phyloP scores from a whole-genome alignment of 2,113 vertebrate genomes.

The Macroglossus sobrinus region DNA sequence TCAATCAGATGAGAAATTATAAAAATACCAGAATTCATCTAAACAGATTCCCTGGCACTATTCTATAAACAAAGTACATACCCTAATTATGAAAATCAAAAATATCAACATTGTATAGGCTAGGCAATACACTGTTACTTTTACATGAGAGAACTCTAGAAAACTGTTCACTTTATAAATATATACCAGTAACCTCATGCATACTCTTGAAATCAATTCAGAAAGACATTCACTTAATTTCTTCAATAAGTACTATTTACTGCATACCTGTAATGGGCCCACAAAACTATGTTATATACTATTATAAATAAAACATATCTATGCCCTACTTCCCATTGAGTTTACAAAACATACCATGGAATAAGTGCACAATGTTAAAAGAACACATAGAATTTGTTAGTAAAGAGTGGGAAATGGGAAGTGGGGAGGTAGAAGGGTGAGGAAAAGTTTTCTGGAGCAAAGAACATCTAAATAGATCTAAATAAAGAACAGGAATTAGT shows the following conservation, averaged over 20 bases:
- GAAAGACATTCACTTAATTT: background rate
- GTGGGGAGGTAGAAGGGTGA: background rate
- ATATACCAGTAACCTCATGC: background rate
- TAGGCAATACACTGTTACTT: background rate
- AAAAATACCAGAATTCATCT: conserved; percentile 22
- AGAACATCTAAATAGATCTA: background rate
- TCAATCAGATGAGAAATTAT: background rate
- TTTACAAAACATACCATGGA: background rate
- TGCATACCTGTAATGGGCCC: background rate
- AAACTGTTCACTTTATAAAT: background rate
- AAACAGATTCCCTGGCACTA: background rate
- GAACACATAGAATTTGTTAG: background rate
- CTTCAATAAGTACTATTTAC: background rate
- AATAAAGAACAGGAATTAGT: background rate
- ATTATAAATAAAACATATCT: background rate
- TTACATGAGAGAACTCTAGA: background rate
- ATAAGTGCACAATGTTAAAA: background rate
- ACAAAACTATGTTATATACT: background rate
- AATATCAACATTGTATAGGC: background rate
- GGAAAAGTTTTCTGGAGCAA: background rate
- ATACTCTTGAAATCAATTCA: background rate
- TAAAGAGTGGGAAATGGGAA: background rate
- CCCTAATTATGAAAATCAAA: background rate
- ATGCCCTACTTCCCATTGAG: background rate
- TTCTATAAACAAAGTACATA: background rate